Evolutionary conservation across 2,797 vertebrate genomes (phyloP).

Genomic region (Hippopotamyrus pictus): DNA sequence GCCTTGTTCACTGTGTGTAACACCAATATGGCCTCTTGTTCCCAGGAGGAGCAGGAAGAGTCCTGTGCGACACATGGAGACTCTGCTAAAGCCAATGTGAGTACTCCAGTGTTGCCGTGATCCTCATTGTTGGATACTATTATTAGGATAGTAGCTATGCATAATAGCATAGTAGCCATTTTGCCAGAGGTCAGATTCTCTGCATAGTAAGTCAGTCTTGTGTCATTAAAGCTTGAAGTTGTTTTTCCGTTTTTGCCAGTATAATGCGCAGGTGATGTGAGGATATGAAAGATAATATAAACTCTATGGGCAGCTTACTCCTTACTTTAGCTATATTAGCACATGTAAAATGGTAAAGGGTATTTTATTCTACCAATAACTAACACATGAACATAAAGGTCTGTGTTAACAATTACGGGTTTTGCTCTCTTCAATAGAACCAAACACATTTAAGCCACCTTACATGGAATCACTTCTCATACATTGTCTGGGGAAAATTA

Average conservation of each 20-base stretch:
- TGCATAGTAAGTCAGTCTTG: background rate
- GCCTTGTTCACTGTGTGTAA: background rate
- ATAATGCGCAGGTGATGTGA: background rate
- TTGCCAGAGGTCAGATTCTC: background rate
- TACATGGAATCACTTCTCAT: background rate
- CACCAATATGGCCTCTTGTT: background rate
- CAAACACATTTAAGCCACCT: background rate
- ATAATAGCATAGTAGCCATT: background rate
- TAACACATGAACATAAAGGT: background rate
- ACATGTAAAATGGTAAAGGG: background rate
- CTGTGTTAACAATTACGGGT: background rate
- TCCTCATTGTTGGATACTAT: background rate
- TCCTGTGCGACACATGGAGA: constrained; percentile 59
- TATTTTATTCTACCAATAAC: background rate
- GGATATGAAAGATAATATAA: background rate
- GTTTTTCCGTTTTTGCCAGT: background rate
- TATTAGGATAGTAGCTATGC: background rate
- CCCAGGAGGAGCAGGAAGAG: constrained; percentile 41
- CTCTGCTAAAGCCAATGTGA: constrained; percentile 75
- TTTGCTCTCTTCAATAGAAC: background rate
- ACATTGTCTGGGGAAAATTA: background rate
- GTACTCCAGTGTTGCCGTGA: constrained; percentile 13
- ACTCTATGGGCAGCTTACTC: background rate
- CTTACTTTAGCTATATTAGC: background rate
- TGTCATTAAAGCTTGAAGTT: background rate